Evolutionary conservation across 2,888 invertebrate species (phyloP).

Genomic region (Tryphoninae sp.): DNA sequence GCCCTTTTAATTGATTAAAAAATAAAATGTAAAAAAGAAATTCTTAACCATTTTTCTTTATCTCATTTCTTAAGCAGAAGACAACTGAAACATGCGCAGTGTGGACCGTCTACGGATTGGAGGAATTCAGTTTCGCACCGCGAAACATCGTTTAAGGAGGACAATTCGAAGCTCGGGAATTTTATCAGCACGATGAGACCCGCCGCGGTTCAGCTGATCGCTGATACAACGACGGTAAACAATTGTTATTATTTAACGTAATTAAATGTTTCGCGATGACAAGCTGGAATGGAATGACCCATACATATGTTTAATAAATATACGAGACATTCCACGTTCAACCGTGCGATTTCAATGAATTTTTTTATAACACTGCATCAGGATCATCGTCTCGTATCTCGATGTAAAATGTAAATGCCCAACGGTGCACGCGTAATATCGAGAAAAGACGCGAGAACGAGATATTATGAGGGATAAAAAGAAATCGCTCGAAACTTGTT

Average conservation of each 20-base stretch:
- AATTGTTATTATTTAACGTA: not conserved
- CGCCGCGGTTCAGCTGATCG: constrained; percentile 73
- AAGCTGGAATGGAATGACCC: too few species aligned
- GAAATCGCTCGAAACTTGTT: constrained; percentile 40
- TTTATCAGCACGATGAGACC: constrained; percentile 74
- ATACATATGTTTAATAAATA: too few species aligned
- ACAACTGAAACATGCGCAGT: constrained; percentile 69
- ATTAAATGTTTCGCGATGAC: not conserved
- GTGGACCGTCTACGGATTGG: constrained; percentile 68
- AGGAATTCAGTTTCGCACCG: constrained; percentile 65
- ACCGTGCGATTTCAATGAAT: too few species aligned
- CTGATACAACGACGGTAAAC: constrained; percentile 75
- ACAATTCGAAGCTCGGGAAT: constrained; percentile 69
- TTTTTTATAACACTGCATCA: too few species aligned
- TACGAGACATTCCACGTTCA: too few species aligned
- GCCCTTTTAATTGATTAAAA: not conserved
- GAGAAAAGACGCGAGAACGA: constrained; percentile 21
- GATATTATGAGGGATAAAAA: constrained; percentile 30
- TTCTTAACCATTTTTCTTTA: not conserved
- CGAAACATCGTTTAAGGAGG: constrained; percentile 65
- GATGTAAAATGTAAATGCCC: not conserved
- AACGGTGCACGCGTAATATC: constrained; percentile 16
- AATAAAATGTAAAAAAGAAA: constrained; percentile 26
- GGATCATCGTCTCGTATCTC: too few species aligned
- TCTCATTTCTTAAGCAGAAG: constrained; percentile 59